phyloP scores from a whole-genome alignment of 2,888 invertebrate species.

The Agrotis clavis region DNA sequence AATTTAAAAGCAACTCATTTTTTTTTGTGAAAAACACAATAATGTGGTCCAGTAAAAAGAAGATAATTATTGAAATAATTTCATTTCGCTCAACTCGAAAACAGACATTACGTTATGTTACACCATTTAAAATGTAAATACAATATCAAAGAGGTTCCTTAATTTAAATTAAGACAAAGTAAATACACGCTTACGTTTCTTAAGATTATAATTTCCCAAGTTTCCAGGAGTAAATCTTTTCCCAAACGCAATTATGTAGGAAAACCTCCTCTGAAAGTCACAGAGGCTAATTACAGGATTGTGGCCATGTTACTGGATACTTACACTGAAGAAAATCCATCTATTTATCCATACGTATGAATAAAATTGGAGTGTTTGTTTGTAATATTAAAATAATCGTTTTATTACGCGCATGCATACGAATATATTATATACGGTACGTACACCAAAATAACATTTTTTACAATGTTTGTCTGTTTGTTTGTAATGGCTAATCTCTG shows the following conservation, averaged over 20 bases:
- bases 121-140: neutral
- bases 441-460: too few relatives aligned
- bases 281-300: slow-evolving; percentile 60
- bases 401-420: too few relatives aligned
- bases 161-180: slow-evolving; percentile 14
- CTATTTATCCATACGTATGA: neutral
- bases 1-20: neutral
- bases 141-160: slow-evolving; percentile 4
- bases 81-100: neutral
- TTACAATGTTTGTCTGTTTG: too few relatives aligned
- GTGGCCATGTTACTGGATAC: slow-evolving; percentile 51
- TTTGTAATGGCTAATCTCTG: too few relatives aligned
- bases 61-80: neutral
- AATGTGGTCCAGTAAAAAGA: neutral
- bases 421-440: too few relatives aligned
- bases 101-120: neutral
- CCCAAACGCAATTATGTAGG: slow-evolving; percentile 63
- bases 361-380: too few relatives aligned
- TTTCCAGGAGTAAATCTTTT: slow-evolving; percentile 45
- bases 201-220: slow-evolving; percentile 44
- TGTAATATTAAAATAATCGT: too few relatives aligned
- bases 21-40: too few relatives aligned
- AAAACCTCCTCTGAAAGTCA: slow-evolving; percentile 52
- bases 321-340: slow-evolving; percentile 24
- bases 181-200: slow-evolving; percentile 34